These are phyloP conservation scores for Trissoscelio sp. DNA, from an alignment of 2,888 invertebrate species.

Conservation along the genomic window DNA sequence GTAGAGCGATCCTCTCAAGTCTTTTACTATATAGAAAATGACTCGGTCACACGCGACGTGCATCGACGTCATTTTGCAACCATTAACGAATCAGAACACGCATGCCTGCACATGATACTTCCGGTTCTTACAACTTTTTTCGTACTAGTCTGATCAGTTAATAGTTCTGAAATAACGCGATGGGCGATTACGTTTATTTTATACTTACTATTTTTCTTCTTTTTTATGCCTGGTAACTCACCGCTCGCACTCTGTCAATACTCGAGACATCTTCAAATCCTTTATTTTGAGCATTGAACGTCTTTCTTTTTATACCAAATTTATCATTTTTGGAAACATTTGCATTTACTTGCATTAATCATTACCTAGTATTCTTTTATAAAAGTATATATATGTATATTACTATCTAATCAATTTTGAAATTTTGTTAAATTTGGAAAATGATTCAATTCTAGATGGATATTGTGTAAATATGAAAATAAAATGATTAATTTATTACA, in stretches of 20 bases:
- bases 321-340: too few species aligned
- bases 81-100: slow-evolving; percentile 66
- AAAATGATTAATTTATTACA: too few species aligned
- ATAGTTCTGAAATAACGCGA: slow-evolving; percentile 64
- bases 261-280: slow-evolving; percentile 23
- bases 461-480: too few species aligned
- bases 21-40: slow-evolving; percentile 45
- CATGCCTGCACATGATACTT: slow-evolving; percentile 62
- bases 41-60: slow-evolving; percentile 50
- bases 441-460: too few species aligned
- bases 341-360: too few species aligned
- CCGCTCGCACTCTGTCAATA: slow-evolving; percentile 47
- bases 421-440: too few species aligned
- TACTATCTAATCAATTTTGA: too few species aligned
- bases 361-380: too few species aligned
- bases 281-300: slow-evolving; percentile 11
- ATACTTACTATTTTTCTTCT: not conserved
- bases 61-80: slow-evolving; percentile 64
- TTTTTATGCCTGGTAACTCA: slow-evolving; percentile 40
- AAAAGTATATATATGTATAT: too few species aligned
- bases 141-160: slow-evolving; percentile 58
- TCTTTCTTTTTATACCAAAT: too few species aligned
- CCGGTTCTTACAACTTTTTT: slow-evolving; percentile 30
- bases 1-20: slow-evolving; percentile 59
- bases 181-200: slow-evolving; percentile 36